Evolutionary conservation across 2,797 vertebrate genomes (phyloP).

Genomic region (Ceyx erithaca): DNA sequence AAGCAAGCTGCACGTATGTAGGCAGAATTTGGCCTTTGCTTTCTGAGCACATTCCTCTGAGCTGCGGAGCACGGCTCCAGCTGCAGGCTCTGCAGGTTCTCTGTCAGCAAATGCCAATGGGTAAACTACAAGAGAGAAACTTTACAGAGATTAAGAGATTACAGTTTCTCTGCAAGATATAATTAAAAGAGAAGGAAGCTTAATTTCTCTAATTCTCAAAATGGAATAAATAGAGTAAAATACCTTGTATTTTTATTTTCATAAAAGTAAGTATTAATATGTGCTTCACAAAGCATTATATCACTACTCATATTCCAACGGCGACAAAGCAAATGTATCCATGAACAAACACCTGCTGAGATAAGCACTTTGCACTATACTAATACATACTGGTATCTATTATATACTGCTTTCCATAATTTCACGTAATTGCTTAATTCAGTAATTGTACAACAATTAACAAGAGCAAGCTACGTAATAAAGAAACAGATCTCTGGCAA

Average conservation of each 20-base stretch:
- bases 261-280: conserved; percentile 18
- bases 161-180: conserved; percentile 49
- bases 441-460: conserved; percentile 8
- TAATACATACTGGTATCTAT: background rate
- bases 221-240: conserved; percentile 39
- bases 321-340: background rate
- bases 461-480: background rate
- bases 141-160: conserved; percentile 73
- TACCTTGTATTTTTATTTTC: conserved; percentile 51
- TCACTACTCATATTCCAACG: background rate
- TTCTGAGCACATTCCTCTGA: conserved; percentile 25
- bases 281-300: background rate
- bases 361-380: background rate
- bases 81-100: conserved; percentile 44
- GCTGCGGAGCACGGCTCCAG: background rate
- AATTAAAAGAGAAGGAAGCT: conserved; percentile 70
- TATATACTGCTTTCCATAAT: background rate
- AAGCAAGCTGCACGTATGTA: background rate
- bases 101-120: conserved; percentile 30
- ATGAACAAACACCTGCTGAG: conserved; percentile 30
- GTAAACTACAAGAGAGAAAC: conserved; percentile 46
- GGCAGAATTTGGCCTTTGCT: conserved; percentile 41
- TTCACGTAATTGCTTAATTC: conserved; percentile 21
- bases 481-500: background rate
- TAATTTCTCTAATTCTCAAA: conserved; percentile 70